These are phyloP conservation scores for Drosophila fungiperda DNA, from an alignment of 2,888 invertebrate species.

Conservation along the genomic window DNA sequence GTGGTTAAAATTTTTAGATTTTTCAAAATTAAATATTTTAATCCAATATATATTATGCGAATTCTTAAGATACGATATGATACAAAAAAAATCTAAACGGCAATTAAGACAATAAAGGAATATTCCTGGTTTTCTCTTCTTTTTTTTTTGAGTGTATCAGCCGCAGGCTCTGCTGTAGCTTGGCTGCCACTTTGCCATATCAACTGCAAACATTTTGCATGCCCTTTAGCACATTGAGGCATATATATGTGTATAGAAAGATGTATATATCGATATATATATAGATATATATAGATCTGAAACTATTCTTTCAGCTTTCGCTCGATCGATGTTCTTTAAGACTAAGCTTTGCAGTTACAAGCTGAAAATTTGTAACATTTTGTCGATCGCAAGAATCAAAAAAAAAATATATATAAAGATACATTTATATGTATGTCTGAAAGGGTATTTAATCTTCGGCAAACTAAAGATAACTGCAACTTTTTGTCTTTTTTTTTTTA, in stretches of 20 bases:
- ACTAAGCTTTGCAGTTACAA: neutral
- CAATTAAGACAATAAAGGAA: neutral
- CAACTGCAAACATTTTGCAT: slow-evolving; percentile 36
- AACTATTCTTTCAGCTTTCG: neutral
- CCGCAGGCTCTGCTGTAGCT: slow-evolving; percentile 61
- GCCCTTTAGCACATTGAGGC: slow-evolving; percentile 5
- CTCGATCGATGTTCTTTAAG: neutral
- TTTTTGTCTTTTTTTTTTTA: slow-evolving; percentile 16
- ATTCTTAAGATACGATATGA: neutral
- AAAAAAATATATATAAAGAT: neutral
- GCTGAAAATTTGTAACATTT: neutral
- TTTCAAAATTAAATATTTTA: neutral
- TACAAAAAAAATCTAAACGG: neutral
- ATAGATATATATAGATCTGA: neutral
- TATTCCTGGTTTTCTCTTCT: neutral
- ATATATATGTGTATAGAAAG: too few relatives aligned
- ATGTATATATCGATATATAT: neutral
- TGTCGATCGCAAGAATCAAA: neutral
- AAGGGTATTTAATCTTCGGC: slow-evolving; percentile 8
- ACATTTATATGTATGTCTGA: neutral
- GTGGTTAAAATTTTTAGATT: neutral
- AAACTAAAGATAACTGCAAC: neutral
- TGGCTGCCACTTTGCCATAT: slow-evolving; percentile 59
- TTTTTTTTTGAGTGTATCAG: slow-evolving; percentile 8
- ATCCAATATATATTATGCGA: neutral